These are phyloP conservation scores for Nymphalis c-album DNA, from an alignment of 2,888 invertebrate genomes.

Conservation along the genomic window DNA sequence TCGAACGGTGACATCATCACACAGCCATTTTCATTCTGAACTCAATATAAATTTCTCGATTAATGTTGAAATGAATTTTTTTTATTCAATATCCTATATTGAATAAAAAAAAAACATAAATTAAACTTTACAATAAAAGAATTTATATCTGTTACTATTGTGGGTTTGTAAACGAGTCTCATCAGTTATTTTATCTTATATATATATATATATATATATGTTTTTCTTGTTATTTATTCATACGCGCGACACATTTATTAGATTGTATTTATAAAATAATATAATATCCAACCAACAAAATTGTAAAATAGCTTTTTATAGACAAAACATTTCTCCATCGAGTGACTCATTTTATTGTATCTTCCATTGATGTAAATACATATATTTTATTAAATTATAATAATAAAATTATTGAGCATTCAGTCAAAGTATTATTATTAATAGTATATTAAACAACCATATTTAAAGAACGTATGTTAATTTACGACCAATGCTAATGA, in stretches of 20 bases:
- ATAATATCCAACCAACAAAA: too few species aligned
- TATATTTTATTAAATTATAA: neutral
- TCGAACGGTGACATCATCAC: constrained; percentile 65
- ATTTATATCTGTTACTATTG: neutral
- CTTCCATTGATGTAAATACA: neutral
- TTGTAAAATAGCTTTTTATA: neutral
- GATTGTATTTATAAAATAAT: too few species aligned
- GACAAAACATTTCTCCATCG: neutral
- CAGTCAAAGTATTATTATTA: neutral
- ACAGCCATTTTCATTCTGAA: constrained; percentile 57
- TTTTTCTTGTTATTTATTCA: too few species aligned
- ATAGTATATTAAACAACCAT: constrained; percentile 9
- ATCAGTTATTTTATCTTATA: too few species aligned
- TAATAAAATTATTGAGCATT: neutral
- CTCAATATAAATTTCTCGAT: constrained; percentile 45
- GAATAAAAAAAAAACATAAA: constrained; percentile 20
- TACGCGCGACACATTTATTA: too few species aligned
- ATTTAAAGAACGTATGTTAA: constrained; percentile 41
- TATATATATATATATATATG: too few species aligned
- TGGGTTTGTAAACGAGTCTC: neutral
- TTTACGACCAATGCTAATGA: constrained; percentile 68
- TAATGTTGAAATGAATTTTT: constrained; percentile 29
- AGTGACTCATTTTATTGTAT: neutral
- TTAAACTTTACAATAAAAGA: constrained; percentile 14
- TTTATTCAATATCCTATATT: too few species aligned